Evolutionary conservation across 2,113 vertebrate genomes (phyloP).

Genomic region (Eidolon helvum): DNA sequence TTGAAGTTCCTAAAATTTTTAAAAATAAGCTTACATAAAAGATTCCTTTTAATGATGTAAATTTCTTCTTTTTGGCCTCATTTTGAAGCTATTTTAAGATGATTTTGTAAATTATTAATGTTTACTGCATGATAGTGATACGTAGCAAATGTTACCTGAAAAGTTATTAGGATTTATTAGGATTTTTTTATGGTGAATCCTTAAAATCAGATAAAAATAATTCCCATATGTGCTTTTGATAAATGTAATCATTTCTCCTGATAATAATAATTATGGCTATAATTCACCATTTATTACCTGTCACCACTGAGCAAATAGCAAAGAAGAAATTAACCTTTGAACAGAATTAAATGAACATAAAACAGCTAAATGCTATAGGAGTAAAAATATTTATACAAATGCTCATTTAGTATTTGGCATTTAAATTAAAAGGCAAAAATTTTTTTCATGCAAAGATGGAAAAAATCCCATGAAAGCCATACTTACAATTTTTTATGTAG

Average conservation of each 20-base stretch:
- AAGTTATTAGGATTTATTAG: conserved; percentile 76
- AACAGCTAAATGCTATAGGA: neutral
- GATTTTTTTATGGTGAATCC: conserved; percentile 32
- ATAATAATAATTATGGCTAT: conserved; percentile 80
- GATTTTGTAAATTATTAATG: conserved; percentile 60
- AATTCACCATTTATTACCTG: conserved; percentile 80
- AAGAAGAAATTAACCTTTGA: conserved; percentile 80
- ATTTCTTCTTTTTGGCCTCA: conserved; percentile 11
- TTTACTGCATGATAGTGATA: conserved; percentile 54
- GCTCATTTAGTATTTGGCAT: conserved; percentile 58
- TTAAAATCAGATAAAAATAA: conserved; percentile 68
- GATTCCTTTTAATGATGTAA: conserved; percentile 7
- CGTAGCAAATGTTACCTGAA: conserved; percentile 69
- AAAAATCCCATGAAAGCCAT: conserved; percentile 20
- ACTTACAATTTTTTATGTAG: conserved; percentile 21
- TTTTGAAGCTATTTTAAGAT: conserved; percentile 29
- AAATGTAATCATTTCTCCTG: conserved; percentile 70
- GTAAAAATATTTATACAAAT: conserved; percentile 67
- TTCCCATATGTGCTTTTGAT: conserved; percentile 61
- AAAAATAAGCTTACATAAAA: conserved; percentile 9
- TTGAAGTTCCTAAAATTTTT: neutral
- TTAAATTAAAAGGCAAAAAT: conserved; percentile 58
- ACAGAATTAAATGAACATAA: conserved; percentile 72
- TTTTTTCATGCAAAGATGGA: conserved; percentile 20
- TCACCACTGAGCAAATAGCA: conserved; percentile 71